Evolutionary conservation across 2,113 vertebrate genomes (phyloP).

Genomic region (Xiphias gladius): DNA sequence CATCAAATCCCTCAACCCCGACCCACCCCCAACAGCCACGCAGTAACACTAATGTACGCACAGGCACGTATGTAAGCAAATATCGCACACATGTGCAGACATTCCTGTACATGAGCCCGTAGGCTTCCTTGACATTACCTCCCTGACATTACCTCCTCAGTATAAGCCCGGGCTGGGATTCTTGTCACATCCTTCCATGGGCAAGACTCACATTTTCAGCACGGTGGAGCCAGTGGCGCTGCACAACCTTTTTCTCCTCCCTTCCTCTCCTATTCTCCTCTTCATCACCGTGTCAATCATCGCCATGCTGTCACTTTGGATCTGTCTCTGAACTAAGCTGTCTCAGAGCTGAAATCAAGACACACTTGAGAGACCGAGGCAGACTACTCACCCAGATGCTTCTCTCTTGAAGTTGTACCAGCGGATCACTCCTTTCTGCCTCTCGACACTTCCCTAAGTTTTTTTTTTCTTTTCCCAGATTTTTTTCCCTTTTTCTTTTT

Average conservation of each 20-base stretch:
- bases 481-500: slow-evolving; percentile 40
- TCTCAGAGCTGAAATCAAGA: slow-evolving; percentile 71
- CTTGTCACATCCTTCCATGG: slow-evolving; percentile 67
- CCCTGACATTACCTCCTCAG: slow-evolving; percentile 67
- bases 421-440: slow-evolving; percentile 51
- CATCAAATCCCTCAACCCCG: no score
- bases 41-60: not conserved
- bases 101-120: slow-evolving; percentile 35
- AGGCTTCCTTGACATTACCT: slow-evolving; percentile 75
- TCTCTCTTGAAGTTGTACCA: slow-evolving; percentile 61
- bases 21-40: slow-evolving; percentile 9
- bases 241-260: slow-evolving; percentile 77
- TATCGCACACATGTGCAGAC: slow-evolving; percentile 23
- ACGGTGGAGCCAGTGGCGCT: slow-evolving; percentile 65
- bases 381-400: slow-evolving; percentile 48
- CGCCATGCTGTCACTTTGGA: slow-evolving; percentile 73
- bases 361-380: slow-evolving; percentile 66
- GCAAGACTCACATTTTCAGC: slow-evolving; percentile 71
- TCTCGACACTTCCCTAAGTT: slow-evolving; percentile 60
- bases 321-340: slow-evolving; percentile 71
- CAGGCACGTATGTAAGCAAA: not conserved
- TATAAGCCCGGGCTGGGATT: slow-evolving; percentile 54
- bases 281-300: slow-evolving; percentile 74
- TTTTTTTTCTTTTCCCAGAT: slow-evolving; percentile 44
- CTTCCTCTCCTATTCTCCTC: slow-evolving; percentile 62